phyloP scores from a whole-genome alignment of 2,797 vertebrate genomes.

The Thaleichthys pacificus region DNA sequence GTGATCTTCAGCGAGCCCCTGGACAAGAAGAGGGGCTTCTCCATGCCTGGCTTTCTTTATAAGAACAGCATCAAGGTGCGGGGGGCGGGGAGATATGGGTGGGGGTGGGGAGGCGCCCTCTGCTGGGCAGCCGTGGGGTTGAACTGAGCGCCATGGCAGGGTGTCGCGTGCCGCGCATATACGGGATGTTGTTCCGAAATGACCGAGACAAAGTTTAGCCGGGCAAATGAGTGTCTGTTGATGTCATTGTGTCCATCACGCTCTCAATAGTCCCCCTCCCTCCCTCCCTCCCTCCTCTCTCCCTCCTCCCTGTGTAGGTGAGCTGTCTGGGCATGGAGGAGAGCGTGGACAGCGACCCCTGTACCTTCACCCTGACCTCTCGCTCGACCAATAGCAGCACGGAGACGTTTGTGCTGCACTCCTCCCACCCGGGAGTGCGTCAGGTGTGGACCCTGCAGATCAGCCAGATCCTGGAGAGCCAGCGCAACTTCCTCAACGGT shows the following conservation, averaged over 20 bases:
- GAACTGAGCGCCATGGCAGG: too few species aligned
- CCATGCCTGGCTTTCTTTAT: constrained; percentile 93
- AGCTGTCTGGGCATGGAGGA: constrained; percentile 95
- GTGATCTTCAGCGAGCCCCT: constrained; percentile 97
- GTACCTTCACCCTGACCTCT: constrained; percentile 92
- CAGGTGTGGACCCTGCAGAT: constrained; percentile 98
- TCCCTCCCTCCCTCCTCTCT: background rate
- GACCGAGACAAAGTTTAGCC: too few species aligned
- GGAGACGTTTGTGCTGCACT: constrained; percentile 91
- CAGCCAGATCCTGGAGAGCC: constrained; percentile 95
- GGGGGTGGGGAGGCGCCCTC: too few species aligned
- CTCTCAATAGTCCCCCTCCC: background rate
- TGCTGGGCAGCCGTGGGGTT: background rate
- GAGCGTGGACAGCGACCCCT: constrained; percentile 89
- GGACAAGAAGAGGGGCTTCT: constrained; percentile 97
- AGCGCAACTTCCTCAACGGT: constrained; percentile 98
- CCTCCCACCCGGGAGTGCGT: constrained; percentile 88
- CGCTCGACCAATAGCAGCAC: constrained; percentile 76
- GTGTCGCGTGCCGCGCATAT: too few species aligned
- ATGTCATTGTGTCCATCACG: too few species aligned
- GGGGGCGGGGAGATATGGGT: too few species aligned
- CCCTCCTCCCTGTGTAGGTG: constrained; percentile 71
- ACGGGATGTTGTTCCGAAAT: too few species aligned
- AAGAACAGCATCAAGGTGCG: constrained; percentile 97
- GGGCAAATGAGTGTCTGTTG: too few species aligned